Evolutionary conservation across 2,888 invertebrate species (phyloP).

Genomic region (Cryptops parisi): DNA sequence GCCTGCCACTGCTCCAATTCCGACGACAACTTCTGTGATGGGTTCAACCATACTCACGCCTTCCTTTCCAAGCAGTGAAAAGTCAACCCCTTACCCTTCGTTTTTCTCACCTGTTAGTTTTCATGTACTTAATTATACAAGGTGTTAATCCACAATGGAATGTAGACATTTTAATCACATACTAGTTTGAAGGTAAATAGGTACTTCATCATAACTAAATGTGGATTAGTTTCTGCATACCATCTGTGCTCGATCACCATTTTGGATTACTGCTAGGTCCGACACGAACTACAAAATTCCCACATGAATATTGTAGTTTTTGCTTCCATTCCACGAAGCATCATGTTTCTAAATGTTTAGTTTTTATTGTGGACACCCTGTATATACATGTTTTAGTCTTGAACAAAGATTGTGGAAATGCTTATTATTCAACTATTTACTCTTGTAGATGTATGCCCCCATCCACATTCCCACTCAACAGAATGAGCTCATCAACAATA

Average conservation of each 20-base stretch:
- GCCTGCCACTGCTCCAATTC: not conserved
- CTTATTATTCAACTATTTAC: not conserved
- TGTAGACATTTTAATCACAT: too few relatives aligned
- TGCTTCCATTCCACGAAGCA: too few relatives aligned
- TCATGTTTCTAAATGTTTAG: too few relatives aligned
- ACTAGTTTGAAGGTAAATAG: too few relatives aligned
- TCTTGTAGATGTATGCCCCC: slow-evolving; percentile 32
- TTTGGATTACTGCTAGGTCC: too few relatives aligned
- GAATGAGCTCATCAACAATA: slow-evolving; percentile 53
- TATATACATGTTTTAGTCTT: not conserved
- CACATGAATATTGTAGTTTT: too few relatives aligned
- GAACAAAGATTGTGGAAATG: not conserved
- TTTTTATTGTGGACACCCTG: not conserved
- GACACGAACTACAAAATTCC: too few relatives aligned
- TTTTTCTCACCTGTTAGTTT: slow-evolving; percentile 10
- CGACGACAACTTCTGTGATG: slow-evolving; percentile 8
- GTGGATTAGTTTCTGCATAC: too few relatives aligned
- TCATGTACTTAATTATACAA: too few relatives aligned
- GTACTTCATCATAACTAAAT: too few relatives aligned
- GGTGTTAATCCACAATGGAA: too few relatives aligned
- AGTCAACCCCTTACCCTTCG: not conserved
- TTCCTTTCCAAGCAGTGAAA: slow-evolving; percentile 2
- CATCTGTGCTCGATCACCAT: too few relatives aligned
- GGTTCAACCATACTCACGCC: slow-evolving; percentile 62
- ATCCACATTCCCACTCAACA: slow-evolving; percentile 44